phyloP scores from a whole-genome alignment of 1,140 invertebrate species.

The Hylyphantes graminicola region DNA sequence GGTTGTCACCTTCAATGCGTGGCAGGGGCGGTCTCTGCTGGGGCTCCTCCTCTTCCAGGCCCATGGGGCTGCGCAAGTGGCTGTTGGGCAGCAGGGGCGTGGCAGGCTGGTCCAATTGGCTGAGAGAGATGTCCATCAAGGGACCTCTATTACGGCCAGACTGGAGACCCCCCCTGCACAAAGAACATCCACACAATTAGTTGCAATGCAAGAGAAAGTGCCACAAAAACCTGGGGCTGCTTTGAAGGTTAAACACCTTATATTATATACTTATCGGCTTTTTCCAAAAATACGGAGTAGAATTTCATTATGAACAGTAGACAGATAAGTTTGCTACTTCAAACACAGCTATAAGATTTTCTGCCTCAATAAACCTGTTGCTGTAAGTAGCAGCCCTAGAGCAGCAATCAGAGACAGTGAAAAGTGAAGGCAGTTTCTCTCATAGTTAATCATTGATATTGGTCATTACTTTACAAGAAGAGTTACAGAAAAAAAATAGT shows the following conservation, averaged over 20 bases:
- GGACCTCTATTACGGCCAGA: conserved; percentile 75
- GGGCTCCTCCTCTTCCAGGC: conserved; percentile 71
- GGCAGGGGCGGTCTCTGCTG: conserved; percentile 88
- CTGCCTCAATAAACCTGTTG: no score
- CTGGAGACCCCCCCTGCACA: conserved; percentile 19
- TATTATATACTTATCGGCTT: no score
- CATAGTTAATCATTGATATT: no score
- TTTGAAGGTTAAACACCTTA: no score
- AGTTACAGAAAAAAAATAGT: no score
- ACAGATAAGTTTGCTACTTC: neutral
- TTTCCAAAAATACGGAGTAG: neutral
- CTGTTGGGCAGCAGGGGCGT: conserved; percentile 65
- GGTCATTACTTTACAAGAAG: no score
- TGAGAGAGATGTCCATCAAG: conserved; percentile 75
- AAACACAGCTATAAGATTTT: no score
- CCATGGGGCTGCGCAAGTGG: conserved; percentile 63
- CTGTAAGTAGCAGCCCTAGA: no score
- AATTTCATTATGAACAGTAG: neutral
- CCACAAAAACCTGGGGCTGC: no score
- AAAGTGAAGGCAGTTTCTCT: no score
- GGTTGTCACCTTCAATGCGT: conserved; percentile 76
- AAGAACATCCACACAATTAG: neutral
- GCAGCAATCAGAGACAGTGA: no score
- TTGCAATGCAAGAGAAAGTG: neutral
- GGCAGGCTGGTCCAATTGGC: conserved; percentile 72